Evolutionary conservation across 1,140 invertebrate species (phyloP), one percentile per base, ranked within the genome.

Genomic region (Aradophagus sp.): DNA sequence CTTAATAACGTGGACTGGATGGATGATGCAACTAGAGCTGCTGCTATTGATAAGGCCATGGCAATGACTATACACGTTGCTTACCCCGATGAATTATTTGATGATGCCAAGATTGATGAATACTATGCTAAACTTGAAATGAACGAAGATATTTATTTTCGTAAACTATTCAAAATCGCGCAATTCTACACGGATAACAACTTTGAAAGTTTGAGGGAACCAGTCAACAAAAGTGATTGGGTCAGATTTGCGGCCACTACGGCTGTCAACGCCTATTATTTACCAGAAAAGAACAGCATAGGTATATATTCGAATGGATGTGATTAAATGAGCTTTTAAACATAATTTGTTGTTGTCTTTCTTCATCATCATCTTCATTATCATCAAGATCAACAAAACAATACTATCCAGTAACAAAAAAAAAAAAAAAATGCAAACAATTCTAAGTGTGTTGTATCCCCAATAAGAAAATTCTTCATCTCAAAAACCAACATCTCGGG

Each of bases 211-310:
- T 80, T 96, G 2, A 87, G 93, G 7, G 89, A 93, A 59, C 89
- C 91, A 0, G 92, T 95, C 1, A 93, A 95, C 77, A 95, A 94
- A 82, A 92, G 89, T 34, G 93, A 95, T 74, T 95, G 93, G 93
- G 84, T 92, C 12, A 89, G 89, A 14, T 92, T 94, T 75, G 92
- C 91, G 12, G 87, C 89, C 13, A 91, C 93, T 1, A 93, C 93
- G 2, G 87, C 94, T 67, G 93, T 95, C 35, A 95, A 95, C 77
- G 93, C 93, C 1, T 95, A 91, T 80, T 95, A 95, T 76, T 92
- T 92, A 5, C 90, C 92, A 1, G 89, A 93, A 5, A 93, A 95
- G 74, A 95, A 95, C 76, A 93, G 92, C 74, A 95, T 95, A 73
- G 91, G 93, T 93, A 84, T n/a, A n/a, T n/a, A n/a, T n/a, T n/a